These are phyloP conservation scores for Tetramorium bicarinatum DNA, from an alignment of 2,888 invertebrate species.

Conservation along the genomic window DNA sequence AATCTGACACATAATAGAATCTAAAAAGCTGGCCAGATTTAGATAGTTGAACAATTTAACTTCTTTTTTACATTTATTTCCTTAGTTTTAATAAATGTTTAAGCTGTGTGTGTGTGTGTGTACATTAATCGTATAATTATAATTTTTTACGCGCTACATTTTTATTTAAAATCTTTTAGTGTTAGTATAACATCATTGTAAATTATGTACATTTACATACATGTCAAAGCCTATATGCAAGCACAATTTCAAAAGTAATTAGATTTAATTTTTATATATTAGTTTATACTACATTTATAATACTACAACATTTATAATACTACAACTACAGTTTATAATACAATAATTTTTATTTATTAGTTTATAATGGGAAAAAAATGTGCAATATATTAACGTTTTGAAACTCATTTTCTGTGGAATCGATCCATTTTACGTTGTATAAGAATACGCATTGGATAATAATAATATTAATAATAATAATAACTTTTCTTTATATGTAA, in stretches of 20 bases:
- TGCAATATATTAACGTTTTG: not conserved
- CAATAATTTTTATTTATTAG: not conserved
- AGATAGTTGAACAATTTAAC: not conserved
- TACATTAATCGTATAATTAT: not conserved
- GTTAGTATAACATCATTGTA: not conserved
- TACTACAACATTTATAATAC: too few relatives aligned
- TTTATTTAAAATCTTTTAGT: not conserved
- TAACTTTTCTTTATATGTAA: not conserved
- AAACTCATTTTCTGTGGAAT: not conserved
- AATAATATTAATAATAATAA: not conserved
- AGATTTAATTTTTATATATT: too few relatives aligned
- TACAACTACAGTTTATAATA: too few relatives aligned
- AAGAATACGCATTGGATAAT: too few relatives aligned
- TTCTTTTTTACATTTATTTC: not conserved
- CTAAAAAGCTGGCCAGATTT: conserved; percentile 6
- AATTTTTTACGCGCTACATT: not conserved
- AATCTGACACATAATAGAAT: too few relatives aligned
- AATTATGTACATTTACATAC: not conserved
- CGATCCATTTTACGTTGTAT: not conserved
- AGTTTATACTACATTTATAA: too few relatives aligned
- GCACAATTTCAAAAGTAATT: too few relatives aligned
- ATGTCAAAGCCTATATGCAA: not conserved
- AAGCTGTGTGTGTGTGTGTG: not conserved
- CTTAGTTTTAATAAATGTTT: not conserved
- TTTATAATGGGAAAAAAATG: not conserved